Base-by-base conservation (phyloP, 1,140 invertebrate species). In the Sinella curviseta region DNA sequence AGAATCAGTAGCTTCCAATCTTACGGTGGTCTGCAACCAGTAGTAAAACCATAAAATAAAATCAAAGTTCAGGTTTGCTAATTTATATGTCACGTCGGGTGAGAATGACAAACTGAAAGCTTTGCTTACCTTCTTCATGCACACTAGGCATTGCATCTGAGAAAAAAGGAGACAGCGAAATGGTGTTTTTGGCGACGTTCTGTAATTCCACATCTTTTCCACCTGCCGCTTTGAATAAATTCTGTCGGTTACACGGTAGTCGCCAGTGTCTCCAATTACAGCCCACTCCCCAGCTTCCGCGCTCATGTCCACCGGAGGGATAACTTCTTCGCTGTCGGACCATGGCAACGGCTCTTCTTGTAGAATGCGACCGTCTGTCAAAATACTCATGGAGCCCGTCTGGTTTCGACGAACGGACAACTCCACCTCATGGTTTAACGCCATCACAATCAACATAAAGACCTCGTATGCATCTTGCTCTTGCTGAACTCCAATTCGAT, bases 381-480 rank as follows among this genome's bases (percentile, higher is more conserved):
- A 4, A 4, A 17, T 28, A 3, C 74, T n/a, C 33, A 77, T 34
- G 31, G 39, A 55, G 8, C 26, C 67, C 2, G 4, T 28, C 28
- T 48, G 33, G 8, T n/a, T 57, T 35, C 34, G 0, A 14, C 78
- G 55, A 39, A 36, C 33, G 3, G 60, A 78, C n/a, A 31, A 80
- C 76, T 90, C 88, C 20, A 91, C 90, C 87, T 97, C 95, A 87
- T 95, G 93, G 86, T 96, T 94, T 26, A 97, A 88, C 34, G 95
- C 95, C 33, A 93, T 91, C 16, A 96, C 89, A 82, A 98, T 86
- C 17, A 95, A 92, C 88, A 96, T 94, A 80, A 97, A 93, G 67
- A 97, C 86, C 86, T 98, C 95, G 87, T 97, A 95, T 26, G 94
- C 94, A 89, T 98, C 96, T 88, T 97, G 95, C 87, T 98, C 94